Conservation (phyloP, 2,888 invertebrate genomes). For the Chalcis sispes region DNA sequence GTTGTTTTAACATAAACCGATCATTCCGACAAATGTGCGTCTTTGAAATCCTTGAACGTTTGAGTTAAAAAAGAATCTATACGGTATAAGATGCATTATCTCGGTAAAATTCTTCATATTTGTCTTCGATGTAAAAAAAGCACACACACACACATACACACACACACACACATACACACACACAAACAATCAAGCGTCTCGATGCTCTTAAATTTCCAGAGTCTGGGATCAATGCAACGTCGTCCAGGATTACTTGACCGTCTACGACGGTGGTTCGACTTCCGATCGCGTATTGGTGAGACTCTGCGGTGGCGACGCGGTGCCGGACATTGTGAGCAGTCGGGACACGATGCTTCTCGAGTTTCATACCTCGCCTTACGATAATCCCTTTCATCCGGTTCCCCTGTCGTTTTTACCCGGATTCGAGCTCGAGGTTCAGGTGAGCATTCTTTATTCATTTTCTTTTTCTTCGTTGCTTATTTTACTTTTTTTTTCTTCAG, state of each 20-base stretch:
- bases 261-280: conserved; percentile 86
- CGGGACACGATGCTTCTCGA: conserved; percentile 87
- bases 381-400: conserved; percentile 88
- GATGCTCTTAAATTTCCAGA: conserved; percentile 75
- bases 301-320: conserved; percentile 88
- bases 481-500: neutral
- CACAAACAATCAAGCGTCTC: neutral
- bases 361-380: conserved; percentile 88
- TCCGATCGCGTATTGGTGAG: conserved; percentile 85
- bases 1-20: no score
- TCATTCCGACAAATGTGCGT: no score
- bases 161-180: neutral
- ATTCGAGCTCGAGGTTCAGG: conserved; percentile 89
- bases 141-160: neutral
- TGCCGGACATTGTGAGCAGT: conserved; percentile 87
- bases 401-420: conserved; percentile 88
- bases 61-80: no score
- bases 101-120: no score
- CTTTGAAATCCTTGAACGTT: no score
- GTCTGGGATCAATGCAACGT: conserved; percentile 90
- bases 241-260: conserved; percentile 88
- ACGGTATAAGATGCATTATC: no score
- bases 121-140: no score
- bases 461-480: no score
- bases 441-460: conserved; percentile 65